phyloP scores from a whole-genome alignment of 2,888 invertebrate species.

The Embidobia sp. region DNA sequence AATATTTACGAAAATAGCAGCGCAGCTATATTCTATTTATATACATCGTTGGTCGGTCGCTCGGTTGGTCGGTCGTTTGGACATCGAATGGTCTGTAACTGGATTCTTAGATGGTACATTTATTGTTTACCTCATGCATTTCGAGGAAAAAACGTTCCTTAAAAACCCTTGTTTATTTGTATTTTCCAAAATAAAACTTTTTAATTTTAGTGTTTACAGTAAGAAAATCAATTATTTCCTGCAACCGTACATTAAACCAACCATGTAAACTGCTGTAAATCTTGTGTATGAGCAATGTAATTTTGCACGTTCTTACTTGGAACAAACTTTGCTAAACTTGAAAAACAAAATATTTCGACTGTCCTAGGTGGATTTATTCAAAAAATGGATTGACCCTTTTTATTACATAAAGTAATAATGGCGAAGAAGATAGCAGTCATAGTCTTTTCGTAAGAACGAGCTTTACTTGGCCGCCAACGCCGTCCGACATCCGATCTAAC shows the following conservation, averaged over 20 bases:
- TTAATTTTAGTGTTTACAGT: too few relatives aligned
- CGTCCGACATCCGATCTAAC: slow-evolving; percentile 81
- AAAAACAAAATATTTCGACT: too few relatives aligned
- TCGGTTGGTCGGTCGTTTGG: slow-evolving; percentile 56
- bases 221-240: too few relatives aligned
- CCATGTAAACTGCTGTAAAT: too few relatives aligned
- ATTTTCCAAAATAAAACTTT: too few relatives aligned
- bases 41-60: slow-evolving; percentile 68
- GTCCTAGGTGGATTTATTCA: too few relatives aligned
- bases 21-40: slow-evolving; percentile 79
- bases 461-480: slow-evolving; percentile 81
- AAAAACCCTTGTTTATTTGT: too few relatives aligned
- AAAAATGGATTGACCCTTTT: too few relatives aligned
- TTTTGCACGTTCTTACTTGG: too few relatives aligned
- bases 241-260: too few relatives aligned
- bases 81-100: slow-evolving; percentile 53
- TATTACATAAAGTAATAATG: slow-evolving; percentile 26
- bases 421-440: slow-evolving; percentile 52
- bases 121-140: slow-evolving; percentile 42
- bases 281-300: too few relatives aligned
- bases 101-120: slow-evolving; percentile 33
- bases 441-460: slow-evolving; percentile 73
- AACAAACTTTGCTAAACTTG: too few relatives aligned
- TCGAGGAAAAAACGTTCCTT: slow-evolving; percentile 2
- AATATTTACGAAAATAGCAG: slow-evolving; percentile 80